Percentiles rank a stretch among this genome's conserved stretches.
phyloP scores from a whole-genome alignment of 1,140 invertebrate genomes.

The Lerema accius region DNA sequence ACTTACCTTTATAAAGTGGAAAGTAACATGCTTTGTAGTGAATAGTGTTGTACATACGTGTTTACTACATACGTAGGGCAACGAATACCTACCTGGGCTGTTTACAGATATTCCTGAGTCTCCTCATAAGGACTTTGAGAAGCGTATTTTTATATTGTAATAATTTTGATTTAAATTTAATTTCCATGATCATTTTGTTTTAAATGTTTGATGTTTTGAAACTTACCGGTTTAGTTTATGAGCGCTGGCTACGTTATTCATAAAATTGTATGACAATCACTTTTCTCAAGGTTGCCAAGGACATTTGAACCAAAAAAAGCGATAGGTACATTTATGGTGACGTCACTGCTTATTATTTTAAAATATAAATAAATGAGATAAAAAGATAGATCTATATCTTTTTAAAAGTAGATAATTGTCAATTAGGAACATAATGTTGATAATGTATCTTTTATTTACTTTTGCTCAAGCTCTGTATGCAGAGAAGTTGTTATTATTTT shows the following conservation, averaged over 20 bases:
- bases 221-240: neutral
- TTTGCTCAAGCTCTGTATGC: too few species aligned
- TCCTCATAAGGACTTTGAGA: neutral
- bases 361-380: neutral
- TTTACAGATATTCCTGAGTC: neutral
- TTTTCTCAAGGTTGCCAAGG: neutral
- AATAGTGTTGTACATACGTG: slow-evolving; percentile 18
- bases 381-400: neutral
- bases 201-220: neutral
- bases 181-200: too few species aligned
- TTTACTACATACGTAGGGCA: slow-evolving; percentile 8
- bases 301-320: neutral
- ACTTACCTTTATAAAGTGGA: slow-evolving; percentile 7
- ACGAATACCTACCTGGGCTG: slow-evolving; percentile 15
- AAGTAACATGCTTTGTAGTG: slow-evolving; percentile 15
- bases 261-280: neutral
- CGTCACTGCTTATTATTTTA: neutral
- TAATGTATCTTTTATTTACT: too few species aligned
- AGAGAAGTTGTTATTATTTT: too few species aligned
- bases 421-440: neutral
- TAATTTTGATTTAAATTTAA: too few species aligned
- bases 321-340: neutral
- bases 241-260: neutral
- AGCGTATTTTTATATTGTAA: neutral
- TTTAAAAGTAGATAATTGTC: neutral